Evolutionary conservation across 2,888 invertebrate species (phyloP), one percentile per base, ranked within the genome.

Genomic region (Netelia inedita): DNA sequence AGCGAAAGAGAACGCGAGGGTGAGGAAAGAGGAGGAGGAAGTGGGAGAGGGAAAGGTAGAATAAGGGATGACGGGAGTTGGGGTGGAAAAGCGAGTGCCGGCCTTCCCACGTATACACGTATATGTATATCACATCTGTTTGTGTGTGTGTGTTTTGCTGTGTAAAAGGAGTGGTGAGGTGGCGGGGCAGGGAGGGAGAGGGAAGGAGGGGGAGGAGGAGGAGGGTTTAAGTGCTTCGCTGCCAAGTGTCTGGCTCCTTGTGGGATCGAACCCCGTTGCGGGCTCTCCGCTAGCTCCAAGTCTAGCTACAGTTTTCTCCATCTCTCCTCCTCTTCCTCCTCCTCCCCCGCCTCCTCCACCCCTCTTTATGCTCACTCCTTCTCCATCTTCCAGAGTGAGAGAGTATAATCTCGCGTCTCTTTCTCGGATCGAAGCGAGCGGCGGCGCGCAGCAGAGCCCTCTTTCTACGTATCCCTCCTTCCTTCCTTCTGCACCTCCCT

Each of bases 171-270:
- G 68, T 11, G 14, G 53, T 63, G 46, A 16, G 61, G 57, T n/a
- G 71, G 14, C n/a, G 8, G 8, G 43, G 10, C 10, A 1, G 21
- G n/a, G 19, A 1, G 35, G 35, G 35, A 35, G 35, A 21, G 57
- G 8, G 16, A 57, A 57, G 59, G 28, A n/a, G 83, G 81, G 74
- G 79, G 79, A 82, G 81, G 91, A 91, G 90, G 76, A 80, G 79
- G 83, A 82, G 91, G 91, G 90, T 90, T 92, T 92, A 92, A 93
- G 93, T 92, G 93, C 88, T 88, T 87, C 85, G 87, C 91, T 91
- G 91, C 90, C 90, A 90, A 92, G 92, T 92, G 91, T 93, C 92
- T 93, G 91, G 93, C 92, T 92, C 92, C 91, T 92, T 92, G 92
- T 92, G 91, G 92, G 93, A 92, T 93, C 93, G 93, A 93, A 93